phyloP scores from a whole-genome alignment of 2,888 invertebrate species.

The Furcula furcula region DNA sequence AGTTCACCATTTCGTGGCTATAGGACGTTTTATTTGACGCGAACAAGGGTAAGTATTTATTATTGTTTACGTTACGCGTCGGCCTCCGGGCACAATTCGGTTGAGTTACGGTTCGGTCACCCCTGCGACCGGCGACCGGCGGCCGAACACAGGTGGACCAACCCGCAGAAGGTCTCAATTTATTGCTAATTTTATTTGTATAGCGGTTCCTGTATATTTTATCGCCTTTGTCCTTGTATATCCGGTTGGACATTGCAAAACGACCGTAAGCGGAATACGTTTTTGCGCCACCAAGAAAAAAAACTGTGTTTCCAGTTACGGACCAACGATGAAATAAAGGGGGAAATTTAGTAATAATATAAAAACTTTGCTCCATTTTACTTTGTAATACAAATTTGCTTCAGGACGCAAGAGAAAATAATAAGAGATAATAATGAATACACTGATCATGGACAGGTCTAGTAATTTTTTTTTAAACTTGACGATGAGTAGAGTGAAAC shows the following conservation, averaged over 20 bases:
- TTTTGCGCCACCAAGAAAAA: background rate
- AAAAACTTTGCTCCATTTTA: no score
- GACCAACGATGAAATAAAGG: background rate
- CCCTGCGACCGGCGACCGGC: slow-evolving; percentile 31
- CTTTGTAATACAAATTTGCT: no score
- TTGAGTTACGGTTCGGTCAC: slow-evolving; percentile 70
- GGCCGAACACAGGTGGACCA: slow-evolving; percentile 61
- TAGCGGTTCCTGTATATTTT: slow-evolving; percentile 48
- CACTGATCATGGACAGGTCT: no score
- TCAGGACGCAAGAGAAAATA: no score
- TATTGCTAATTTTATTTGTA: slow-evolving; percentile 72
- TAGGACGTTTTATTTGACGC: slow-evolving; percentile 52
- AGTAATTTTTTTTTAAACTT: no score
- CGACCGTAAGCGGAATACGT: background rate
- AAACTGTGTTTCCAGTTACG: background rate
- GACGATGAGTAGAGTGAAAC: no score
- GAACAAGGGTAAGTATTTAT: slow-evolving; percentile 59
- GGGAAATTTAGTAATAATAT: background rate
- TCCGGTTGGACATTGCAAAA: background rate
- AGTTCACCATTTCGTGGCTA: slow-evolving; percentile 40
- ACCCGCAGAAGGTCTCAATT: slow-evolving; percentile 61
- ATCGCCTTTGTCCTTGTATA: slow-evolving; percentile 38
- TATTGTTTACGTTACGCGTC: slow-evolving; percentile 55
- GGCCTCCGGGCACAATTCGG: slow-evolving; percentile 68
- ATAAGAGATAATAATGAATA: no score